Evolutionary conservation across 2,113 vertebrate species (phyloP).

Genomic region (Cnemophilus loriae): DNA sequence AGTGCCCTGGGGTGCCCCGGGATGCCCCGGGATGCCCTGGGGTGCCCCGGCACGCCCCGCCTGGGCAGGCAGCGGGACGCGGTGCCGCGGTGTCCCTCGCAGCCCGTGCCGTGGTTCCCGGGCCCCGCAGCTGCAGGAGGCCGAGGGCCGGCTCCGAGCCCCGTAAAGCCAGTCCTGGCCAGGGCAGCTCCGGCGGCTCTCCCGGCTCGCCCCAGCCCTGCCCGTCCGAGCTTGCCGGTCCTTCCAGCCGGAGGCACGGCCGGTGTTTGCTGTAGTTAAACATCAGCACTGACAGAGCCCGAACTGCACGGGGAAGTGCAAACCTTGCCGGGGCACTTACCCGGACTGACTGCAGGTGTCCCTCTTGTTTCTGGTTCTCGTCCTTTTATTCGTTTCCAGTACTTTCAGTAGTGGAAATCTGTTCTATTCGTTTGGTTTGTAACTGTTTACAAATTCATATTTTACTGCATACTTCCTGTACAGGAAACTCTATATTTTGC

Average conservation of each 20-base stretch:
- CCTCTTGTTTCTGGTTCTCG: neutral
- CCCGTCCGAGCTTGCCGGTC: neutral
- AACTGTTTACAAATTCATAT: neutral
- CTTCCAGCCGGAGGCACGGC: too few relatives aligned
- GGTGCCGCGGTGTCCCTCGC: neutral
- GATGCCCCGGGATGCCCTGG: neutral
- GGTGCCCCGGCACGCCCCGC: neutral
- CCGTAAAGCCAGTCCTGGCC: fast-evolving
- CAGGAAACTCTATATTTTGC: neutral
- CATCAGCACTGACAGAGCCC: neutral
- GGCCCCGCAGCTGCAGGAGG: neutral
- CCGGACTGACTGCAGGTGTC: slow-evolving; percentile 28
- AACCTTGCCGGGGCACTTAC: neutral
- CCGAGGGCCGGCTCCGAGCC: fast-evolving
- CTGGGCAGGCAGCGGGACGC: neutral
- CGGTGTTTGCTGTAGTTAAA: neutral
- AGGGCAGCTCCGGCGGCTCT: fast-evolving
- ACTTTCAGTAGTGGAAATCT: neutral
- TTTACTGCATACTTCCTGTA: neutral
- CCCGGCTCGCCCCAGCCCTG: neutral
- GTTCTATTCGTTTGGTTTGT: neutral
- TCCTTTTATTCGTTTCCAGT: neutral
- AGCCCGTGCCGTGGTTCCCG: neutral
- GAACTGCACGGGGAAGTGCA: neutral
- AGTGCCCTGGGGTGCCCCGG: neutral